Evolutionary conservation across 2,113 vertebrate genomes (phyloP).

Genomic region (Pimephales promelas): DNA sequence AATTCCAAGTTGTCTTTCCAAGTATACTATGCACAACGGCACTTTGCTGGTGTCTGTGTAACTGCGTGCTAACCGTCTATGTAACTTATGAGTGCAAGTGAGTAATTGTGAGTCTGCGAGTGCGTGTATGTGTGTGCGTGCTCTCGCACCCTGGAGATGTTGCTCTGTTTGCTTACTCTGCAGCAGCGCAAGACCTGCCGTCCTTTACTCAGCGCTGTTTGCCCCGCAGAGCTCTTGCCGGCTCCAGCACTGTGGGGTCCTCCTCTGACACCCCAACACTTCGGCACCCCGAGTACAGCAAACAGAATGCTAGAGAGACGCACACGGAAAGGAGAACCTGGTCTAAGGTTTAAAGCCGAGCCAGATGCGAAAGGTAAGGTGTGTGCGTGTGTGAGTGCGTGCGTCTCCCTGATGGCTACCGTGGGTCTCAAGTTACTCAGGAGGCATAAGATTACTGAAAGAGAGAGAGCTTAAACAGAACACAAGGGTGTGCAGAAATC

Average conservation of each 20-base stretch:
- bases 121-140: conserved; percentile 36
- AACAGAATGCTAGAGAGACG: conserved; percentile 15
- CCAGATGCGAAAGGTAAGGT: conserved; percentile 69
- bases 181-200: conserved; percentile 53
- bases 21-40: background rate
- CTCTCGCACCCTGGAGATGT: conserved; percentile 40
- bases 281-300: conserved; percentile 37
- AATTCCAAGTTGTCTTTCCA: background rate
- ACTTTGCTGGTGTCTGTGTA: conserved; percentile 2
- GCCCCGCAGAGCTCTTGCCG: conserved; percentile 30
- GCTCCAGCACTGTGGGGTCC: conserved; percentile 30
- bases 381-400: conserved; percentile 40
- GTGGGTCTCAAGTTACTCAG: conserved; percentile 67
- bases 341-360: conserved; percentile 50
- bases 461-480: conserved; percentile 57
- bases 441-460: conserved; percentile 60
- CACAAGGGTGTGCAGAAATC: conserved; percentile 50
- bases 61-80: background rate
- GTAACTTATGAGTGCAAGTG: conserved; percentile 21
- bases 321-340: conserved; percentile 12
- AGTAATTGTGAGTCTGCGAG: conserved; percentile 29
- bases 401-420: conserved; percentile 50
- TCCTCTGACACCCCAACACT: conserved; percentile 26
- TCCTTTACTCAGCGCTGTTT: conserved; percentile 48
- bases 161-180: conserved; percentile 60